phyloP scores from a whole-genome alignment of 2,113 vertebrate genomes.

The Mastomys coucha region DNA sequence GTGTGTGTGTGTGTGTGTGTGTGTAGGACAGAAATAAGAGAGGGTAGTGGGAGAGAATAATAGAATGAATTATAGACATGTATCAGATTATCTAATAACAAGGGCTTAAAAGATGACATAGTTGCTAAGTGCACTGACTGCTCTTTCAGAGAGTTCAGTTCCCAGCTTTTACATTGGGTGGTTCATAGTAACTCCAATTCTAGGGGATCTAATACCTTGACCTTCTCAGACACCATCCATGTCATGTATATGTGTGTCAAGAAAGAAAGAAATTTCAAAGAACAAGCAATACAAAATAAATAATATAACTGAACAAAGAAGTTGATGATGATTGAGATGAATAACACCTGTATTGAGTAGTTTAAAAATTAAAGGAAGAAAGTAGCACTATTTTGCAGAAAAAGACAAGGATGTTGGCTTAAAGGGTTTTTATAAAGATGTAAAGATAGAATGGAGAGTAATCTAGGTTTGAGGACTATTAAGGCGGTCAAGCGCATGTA shows the following conservation, averaged over 20 bases:
- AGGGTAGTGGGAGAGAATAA: neutral
- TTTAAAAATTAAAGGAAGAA: conserved; percentile 27
- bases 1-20: neutral
- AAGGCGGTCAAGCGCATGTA: neutral
- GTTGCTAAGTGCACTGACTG: neutral
- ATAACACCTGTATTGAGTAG: neutral
- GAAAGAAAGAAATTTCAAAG: neutral
- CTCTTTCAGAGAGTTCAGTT: neutral
- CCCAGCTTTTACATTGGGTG: neutral
- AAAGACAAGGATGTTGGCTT: neutral
- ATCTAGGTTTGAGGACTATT: conserved; percentile 16
- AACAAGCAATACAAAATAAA: neutral
- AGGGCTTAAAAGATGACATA: neutral
- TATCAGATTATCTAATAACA: neutral
- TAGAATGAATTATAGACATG: neutral
- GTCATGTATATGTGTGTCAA: neutral
- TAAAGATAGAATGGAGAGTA: conserved; percentile 7
- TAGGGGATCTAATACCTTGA: neutral
- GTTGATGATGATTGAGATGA: conserved; percentile 31
- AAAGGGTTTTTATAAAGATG: neutral
- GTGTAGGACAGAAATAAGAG: neutral
- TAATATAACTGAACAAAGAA: conserved; percentile 46
- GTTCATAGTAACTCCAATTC: neutral
- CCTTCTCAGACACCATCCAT: neutral
- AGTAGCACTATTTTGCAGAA: conserved; percentile 23